These are phyloP conservation scores for Pogonomyrmex barbatus DNA, from an alignment of 1,140 invertebrate genomes.

Conservation along the genomic window DNA sequence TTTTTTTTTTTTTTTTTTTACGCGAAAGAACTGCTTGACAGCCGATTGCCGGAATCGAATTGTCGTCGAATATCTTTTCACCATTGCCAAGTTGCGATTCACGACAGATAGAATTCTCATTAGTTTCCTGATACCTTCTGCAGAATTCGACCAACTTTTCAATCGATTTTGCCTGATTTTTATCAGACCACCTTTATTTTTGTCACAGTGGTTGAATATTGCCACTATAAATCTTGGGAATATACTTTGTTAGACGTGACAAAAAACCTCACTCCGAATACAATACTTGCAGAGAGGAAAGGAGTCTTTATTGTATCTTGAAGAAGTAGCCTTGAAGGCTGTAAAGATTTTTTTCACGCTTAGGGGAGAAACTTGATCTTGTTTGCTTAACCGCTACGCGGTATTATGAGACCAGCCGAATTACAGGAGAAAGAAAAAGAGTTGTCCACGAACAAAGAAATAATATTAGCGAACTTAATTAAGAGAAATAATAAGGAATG, in stretches of 20 bases:
- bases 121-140: neutral
- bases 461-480: conserved; percentile 2
- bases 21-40: neutral
- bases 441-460: neutral
- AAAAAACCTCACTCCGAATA: neutral
- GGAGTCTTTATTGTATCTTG: conserved; percentile 18
- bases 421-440: neutral
- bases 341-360: conserved; percentile 25
- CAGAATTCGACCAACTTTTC: neutral
- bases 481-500: neutral
- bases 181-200: neutral
- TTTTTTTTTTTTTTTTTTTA: neutral
- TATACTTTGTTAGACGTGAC: neutral
- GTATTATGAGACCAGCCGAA: neutral
- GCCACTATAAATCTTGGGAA: conserved; percentile 43
- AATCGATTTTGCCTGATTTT: neutral
- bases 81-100: neutral
- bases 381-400: conserved; percentile 13
- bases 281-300: neutral
- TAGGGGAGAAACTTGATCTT: neutral
- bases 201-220: conserved; percentile 13
- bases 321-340: neutral
- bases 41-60: neutral
- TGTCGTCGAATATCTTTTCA: neutral
- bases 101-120: neutral